Conservation (phyloP, 2,113 vertebrate species). For the Leucopternis melanops region DNA sequence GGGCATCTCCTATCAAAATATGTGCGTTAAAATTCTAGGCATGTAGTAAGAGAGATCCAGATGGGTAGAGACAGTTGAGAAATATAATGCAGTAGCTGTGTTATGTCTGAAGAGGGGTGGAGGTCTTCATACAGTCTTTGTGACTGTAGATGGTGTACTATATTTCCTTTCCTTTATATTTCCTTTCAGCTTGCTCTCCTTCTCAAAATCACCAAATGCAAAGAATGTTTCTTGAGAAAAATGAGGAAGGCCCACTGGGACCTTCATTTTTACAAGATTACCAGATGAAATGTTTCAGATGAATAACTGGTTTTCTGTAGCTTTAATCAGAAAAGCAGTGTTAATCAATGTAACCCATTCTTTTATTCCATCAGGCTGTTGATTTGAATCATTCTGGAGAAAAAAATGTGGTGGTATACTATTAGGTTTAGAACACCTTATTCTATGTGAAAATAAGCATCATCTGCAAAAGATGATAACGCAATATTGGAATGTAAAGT, state of each 20-base stretch:
- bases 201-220: neutral
- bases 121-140: neutral
- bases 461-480: neutral
- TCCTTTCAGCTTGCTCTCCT: neutral
- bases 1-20: neutral
- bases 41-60: neutral
- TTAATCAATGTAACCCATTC: neutral
- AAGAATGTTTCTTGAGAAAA: neutral
- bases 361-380: neutral
- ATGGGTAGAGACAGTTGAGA: conserved; percentile 23
- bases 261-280: neutral
- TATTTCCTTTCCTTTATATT: neutral
- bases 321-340: neutral
- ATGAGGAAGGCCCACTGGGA: neutral
- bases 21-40: neutral
- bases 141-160: neutral
- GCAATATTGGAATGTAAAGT: neutral
- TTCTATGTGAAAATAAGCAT: neutral
- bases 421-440: neutral
- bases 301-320: neutral
- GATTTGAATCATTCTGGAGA: neutral
- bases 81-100: conserved; percentile 2
- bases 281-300: neutral
- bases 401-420: neutral
- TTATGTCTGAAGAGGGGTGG: neutral